phyloP scores from a whole-genome alignment of 2,888 invertebrate species.

The Tachina lurida region DNA sequence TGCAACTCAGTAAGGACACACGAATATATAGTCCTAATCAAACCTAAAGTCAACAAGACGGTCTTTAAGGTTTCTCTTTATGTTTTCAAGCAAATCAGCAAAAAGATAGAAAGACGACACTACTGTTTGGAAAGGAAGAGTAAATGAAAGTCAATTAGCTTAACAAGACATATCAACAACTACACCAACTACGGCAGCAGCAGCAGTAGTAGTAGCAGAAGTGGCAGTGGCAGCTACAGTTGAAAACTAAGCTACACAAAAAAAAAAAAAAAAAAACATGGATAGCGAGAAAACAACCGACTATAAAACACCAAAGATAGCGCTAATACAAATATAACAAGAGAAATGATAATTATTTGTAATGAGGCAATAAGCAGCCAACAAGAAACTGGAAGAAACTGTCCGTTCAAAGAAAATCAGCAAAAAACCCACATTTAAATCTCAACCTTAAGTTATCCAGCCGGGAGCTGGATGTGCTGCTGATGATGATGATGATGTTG shows the following conservation, averaged over 20 bases:
- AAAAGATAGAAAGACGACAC: slow-evolving; percentile 63
- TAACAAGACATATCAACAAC: slow-evolving; percentile 77
- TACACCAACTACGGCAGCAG: background rate
- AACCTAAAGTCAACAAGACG: slow-evolving; percentile 64
- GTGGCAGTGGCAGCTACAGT: background rate
- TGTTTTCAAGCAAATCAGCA: slow-evolving; percentile 53
- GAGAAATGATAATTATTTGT: slow-evolving; percentile 69
- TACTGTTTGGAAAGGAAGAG: slow-evolving; percentile 66
- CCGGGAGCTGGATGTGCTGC: background rate
- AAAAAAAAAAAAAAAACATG: slow-evolving; percentile 29
- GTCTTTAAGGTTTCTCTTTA: slow-evolving; percentile 23
- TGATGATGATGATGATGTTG: slow-evolving; percentile 39
- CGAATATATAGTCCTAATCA: slow-evolving; percentile 62
- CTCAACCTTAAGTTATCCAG: slow-evolving; percentile 52
- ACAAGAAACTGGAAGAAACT: slow-evolving; percentile 17
- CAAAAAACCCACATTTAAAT: slow-evolving; percentile 43
- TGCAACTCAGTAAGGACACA: slow-evolving; percentile 28
- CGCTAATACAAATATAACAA: slow-evolving; percentile 62
- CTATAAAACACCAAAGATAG: slow-evolving; percentile 70
- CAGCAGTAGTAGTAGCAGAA: background rate
- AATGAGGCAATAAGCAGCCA: slow-evolving; percentile 61
- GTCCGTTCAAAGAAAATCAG: background rate
- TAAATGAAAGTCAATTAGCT: slow-evolving; percentile 79
- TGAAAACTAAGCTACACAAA: background rate
- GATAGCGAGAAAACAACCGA: slow-evolving; percentile 67